Percentiles rank a stretch among this genome's conserved stretches.
These are phyloP conservation scores for Semaprochilodus insignis DNA, from an alignment of 2,797 vertebrate species.

Conservation along the genomic window DNA sequence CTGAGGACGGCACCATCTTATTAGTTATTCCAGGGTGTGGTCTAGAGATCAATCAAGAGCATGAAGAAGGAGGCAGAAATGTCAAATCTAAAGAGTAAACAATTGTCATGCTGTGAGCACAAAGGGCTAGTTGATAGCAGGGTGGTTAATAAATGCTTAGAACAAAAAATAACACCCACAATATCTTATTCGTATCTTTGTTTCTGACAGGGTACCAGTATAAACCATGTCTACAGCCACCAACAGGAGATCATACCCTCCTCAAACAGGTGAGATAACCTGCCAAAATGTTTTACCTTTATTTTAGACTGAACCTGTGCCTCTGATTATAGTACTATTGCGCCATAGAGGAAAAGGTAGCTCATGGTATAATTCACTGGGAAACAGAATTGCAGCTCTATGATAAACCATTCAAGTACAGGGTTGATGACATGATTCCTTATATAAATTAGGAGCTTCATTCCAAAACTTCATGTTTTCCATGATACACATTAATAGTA, in stretches of 20 bases:
- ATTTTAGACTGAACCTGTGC: background rate
- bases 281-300: background rate
- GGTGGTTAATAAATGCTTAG: background rate
- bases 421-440: too few species aligned
- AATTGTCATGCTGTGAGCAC: too few species aligned
- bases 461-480: too few species aligned
- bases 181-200: background rate
- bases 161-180: background rate
- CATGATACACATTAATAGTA: too few species aligned
- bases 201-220: background rate
- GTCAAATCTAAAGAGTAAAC: background rate
- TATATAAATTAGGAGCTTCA: too few species aligned
- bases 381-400: too few species aligned
- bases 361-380: too few species aligned
- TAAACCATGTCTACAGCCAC: slow-evolving; percentile 43
- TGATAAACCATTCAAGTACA: too few species aligned
- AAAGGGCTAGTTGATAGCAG: too few species aligned
- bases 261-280: slow-evolving; percentile 40
- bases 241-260: slow-evolving; percentile 32
- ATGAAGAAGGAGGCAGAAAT: background rate
- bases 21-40: background rate
- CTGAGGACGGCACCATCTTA: background rate
- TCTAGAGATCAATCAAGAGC: background rate
- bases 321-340: too few species aligned
- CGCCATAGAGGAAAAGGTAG: too few species aligned